Evolutionary conservation across 2,797 vertebrate species (phyloP).

Genomic region (Mycteria americana): DNA sequence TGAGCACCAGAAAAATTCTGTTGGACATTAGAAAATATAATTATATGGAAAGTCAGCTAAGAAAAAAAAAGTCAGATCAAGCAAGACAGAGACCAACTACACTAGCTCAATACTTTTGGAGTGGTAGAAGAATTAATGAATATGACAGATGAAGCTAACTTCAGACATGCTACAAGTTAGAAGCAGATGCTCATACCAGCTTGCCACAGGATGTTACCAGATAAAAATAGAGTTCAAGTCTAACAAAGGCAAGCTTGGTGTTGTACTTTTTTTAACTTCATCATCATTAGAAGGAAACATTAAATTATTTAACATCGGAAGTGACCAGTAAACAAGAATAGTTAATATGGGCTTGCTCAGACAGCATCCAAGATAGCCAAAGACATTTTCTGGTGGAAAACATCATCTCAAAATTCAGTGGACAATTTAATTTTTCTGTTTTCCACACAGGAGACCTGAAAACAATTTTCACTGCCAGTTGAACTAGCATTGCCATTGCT

Average conservation of each 20-base stretch:
- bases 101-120: neutral
- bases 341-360: neutral
- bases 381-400: neutral
- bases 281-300: neutral
- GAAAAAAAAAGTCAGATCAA: neutral
- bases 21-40: neutral
- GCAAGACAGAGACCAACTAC: neutral
- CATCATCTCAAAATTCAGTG: neutral
- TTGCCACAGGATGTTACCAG: neutral
- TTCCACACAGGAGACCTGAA: neutral
- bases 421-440: neutral
- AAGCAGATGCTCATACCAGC: neutral
- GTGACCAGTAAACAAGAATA: neutral
- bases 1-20: neutral
- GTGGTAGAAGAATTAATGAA: neutral
- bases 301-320: neutral
- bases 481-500: neutral
- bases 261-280: neutral
- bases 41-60: neutral
- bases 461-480: neutral
- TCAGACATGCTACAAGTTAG: neutral
- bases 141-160: neutral
- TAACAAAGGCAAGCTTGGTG: neutral
- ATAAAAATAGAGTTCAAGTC: neutral
- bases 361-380: neutral